Evolutionary conservation across 2,888 invertebrate genomes (phyloP).

Genomic region (Plagiodera versicolora): DNA sequence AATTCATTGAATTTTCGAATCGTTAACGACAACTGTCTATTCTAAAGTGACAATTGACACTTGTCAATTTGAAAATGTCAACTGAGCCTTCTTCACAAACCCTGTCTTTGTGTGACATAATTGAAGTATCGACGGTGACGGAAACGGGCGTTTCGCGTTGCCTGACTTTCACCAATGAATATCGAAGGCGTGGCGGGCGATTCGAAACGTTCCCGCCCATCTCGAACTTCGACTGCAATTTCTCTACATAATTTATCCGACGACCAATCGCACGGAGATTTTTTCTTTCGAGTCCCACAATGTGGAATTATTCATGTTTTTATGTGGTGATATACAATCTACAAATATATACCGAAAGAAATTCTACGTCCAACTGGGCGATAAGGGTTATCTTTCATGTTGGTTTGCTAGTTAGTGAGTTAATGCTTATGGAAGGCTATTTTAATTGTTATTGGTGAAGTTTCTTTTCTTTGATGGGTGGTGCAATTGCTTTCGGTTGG

Average conservation of each 20-base stretch:
- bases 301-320: constrained; percentile 30
- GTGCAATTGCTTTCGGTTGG: no score
- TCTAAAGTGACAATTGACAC: no score
- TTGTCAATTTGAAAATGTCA: no score
- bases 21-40: no score
- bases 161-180: constrained; percentile 36
- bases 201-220: constrained; percentile 32
- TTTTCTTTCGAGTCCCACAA: not conserved
- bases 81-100: no score
- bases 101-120: not conserved
- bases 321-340: constrained; percentile 19
- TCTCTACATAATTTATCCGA: constrained; percentile 16
- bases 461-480: constrained; percentile 8
- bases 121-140: constrained; percentile 33
- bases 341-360: constrained; percentile 16
- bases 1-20: no score
- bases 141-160: constrained; percentile 31
- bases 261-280: constrained; percentile 19
- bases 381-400: constrained; percentile 26
- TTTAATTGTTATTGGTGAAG: constrained; percentile 23
- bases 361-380: constrained; percentile 12
- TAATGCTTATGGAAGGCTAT: constrained; percentile 23
- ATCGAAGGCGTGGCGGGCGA: constrained; percentile 33
- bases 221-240: constrained; percentile 29
- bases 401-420: no score